A percentile compares a stretch with the other conserved stretches of the same genome.
These are phyloP conservation scores for Acronicta aceris DNA, from an alignment of 2,888 invertebrate species.

Conservation along the genomic window DNA sequence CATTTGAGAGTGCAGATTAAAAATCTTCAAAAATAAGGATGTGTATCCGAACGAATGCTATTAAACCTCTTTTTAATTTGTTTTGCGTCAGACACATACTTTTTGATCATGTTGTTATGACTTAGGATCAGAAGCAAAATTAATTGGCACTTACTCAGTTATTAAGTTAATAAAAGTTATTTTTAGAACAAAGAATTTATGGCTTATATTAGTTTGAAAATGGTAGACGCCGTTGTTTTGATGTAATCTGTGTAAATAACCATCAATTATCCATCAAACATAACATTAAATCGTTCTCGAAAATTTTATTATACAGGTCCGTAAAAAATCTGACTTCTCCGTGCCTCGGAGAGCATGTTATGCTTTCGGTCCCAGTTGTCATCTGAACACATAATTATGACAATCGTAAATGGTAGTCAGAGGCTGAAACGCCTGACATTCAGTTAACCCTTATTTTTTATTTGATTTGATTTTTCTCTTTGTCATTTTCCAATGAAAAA, in stretches of 20 bases:
- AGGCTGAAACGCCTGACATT: too few relatives aligned
- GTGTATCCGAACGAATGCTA: constrained; percentile 45
- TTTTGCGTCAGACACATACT: constrained; percentile 14
- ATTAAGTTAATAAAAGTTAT: constrained; percentile 42
- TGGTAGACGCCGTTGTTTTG: constrained; percentile 24
- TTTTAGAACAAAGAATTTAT: constrained; percentile 5
- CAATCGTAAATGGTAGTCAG: too few relatives aligned
- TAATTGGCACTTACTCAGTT: constrained; percentile 43
- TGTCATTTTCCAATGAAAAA: too few relatives aligned
- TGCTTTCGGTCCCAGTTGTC: not conserved
- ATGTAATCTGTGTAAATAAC: constrained; percentile 30
- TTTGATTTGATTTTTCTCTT: too few relatives aligned
- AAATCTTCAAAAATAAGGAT: constrained; percentile 51
- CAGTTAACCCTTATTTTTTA: too few relatives aligned
- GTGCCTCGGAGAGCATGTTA: not conserved
- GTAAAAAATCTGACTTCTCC: too few relatives aligned
- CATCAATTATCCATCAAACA: constrained; percentile 32
- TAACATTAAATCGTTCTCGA: constrained; percentile 37
- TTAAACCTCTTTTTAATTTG: constrained; percentile 37
- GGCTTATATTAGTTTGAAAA: constrained; percentile 27
- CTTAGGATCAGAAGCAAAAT: constrained; percentile 30
- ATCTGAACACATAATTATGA: too few relatives aligned
- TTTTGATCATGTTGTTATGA: constrained; percentile 33
- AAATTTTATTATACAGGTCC: too few relatives aligned
- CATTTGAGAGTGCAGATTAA: constrained; percentile 48